Evolutionary conservation across 2,888 invertebrate species (phyloP).

Genomic region (Panorpa germanica): DNA sequence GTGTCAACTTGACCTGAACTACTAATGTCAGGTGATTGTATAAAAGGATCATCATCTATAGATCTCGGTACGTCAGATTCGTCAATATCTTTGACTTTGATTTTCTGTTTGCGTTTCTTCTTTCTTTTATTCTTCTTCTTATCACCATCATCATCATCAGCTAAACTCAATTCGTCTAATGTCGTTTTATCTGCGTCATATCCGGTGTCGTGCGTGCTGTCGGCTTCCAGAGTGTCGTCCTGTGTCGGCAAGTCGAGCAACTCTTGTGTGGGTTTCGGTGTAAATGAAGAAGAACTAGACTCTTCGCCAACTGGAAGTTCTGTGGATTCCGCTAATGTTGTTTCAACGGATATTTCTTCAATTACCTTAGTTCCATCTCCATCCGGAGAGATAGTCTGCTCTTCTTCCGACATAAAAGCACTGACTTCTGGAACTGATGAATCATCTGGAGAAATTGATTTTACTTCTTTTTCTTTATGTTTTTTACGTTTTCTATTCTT

Average conservation of each 20-base stretch:
- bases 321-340: conserved; percentile 31
- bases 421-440: conserved; percentile 17
- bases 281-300: too few relatives aligned
- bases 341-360: conserved; percentile 21
- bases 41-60: conserved; percentile 20
- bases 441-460: conserved; percentile 16
- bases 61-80: conserved; percentile 28
- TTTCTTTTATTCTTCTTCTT: conserved; percentile 27
- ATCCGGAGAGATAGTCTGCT: conserved; percentile 13
- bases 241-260: conserved; percentile 18
- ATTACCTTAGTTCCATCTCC: conserved; percentile 15
- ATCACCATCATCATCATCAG: conserved; percentile 17
- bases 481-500: conserved; percentile 45
- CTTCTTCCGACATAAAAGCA: conserved; percentile 13
- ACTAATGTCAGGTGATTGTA: conserved; percentile 12
- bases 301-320: conserved; percentile 26
- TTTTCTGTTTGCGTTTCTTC: conserved; percentile 25
- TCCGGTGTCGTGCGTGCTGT: conserved; percentile 36
- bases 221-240: conserved; percentile 24
- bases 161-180: conserved; percentile 20
- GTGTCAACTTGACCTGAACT: conserved; percentile 17
- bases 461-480: conserved; percentile 27
- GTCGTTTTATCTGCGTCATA: conserved; percentile 54
- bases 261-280: conserved; percentile 29
- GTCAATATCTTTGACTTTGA: conserved; percentile 27